Conservation (phyloP, 2,888 invertebrate species). For the Formica aserva region DNA sequence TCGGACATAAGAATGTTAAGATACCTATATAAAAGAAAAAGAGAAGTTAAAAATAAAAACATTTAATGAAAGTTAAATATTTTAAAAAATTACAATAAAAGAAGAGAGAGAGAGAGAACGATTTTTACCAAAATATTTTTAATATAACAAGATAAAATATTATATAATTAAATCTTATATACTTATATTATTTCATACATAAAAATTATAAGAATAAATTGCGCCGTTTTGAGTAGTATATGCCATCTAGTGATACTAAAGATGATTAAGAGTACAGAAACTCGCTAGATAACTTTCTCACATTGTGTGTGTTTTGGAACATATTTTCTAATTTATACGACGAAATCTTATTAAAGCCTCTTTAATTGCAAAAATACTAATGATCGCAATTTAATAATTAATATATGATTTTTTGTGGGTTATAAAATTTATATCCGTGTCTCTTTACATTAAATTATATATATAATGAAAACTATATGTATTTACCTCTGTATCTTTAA, state of each 20-base stretch:
- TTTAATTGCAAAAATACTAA: not conserved
- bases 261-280: not conserved
- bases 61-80: not conserved
- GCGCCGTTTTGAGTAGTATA: not conserved
- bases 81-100: not conserved
- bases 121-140: not conserved
- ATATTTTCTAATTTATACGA: not conserved
- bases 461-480: not conserved
- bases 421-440: not conserved
- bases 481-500: not conserved
- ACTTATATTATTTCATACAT: not conserved
- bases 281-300: not conserved
- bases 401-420: not conserved
- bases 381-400: not conserved
- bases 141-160: no score
- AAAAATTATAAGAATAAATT: not conserved
- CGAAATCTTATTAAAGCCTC: not conserved
- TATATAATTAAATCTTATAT: not conserved
- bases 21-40: not conserved
- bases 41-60: not conserved
- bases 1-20: not conserved
- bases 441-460: not conserved
- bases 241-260: conserved; percentile 9
- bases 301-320: not conserved
- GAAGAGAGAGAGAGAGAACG: not conserved